These are phyloP conservation scores for Aromia moschata DNA, from an alignment of 2,888 invertebrate species.

Conservation along the genomic window DNA sequence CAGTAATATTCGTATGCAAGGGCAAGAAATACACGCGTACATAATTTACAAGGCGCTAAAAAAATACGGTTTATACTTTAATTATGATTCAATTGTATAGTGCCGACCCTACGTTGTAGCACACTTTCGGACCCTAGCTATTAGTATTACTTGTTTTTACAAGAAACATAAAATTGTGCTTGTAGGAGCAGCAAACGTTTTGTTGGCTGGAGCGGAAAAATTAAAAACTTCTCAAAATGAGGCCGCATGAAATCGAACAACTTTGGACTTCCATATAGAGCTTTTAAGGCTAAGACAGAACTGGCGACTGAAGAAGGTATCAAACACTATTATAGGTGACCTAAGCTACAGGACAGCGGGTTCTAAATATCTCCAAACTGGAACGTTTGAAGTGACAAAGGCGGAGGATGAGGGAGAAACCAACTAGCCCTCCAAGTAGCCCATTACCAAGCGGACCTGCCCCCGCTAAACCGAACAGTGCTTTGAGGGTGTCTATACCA, in stretches of 20 bases:
- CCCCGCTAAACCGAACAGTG: conserved; percentile 73
- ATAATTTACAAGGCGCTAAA: no score
- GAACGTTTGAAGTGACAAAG: conserved; percentile 78
- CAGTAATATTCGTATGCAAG: no score
- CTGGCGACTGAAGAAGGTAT: conserved; percentile 96
- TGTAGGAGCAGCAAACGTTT: conserved; percentile 77
- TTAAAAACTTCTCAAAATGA: conserved; percentile 84
- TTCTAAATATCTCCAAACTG: conserved; percentile 92
- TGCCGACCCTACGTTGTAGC: no score
- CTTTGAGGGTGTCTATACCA: conserved; percentile 90
- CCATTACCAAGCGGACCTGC: conserved; percentile 59
- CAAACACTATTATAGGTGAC: conserved; percentile 94
- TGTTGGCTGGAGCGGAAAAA: conserved; percentile 87
- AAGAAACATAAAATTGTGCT: conserved; percentile 1
- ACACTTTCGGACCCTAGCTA: no score
- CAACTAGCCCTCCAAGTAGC: conserved; percentile 63
- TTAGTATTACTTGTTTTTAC: background rate
- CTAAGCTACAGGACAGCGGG: conserved; percentile 95
- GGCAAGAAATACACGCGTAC: no score
- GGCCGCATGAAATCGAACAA: conserved; percentile 77
- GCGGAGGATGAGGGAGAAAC: conserved; percentile 80
- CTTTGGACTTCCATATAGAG: conserved; percentile 93
- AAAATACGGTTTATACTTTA: no score
- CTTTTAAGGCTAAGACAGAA: conserved; percentile 87
- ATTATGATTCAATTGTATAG: no score